phyloP scores from a whole-genome alignment of 1,140 invertebrate species.

The Hylaeus volcanicus region DNA sequence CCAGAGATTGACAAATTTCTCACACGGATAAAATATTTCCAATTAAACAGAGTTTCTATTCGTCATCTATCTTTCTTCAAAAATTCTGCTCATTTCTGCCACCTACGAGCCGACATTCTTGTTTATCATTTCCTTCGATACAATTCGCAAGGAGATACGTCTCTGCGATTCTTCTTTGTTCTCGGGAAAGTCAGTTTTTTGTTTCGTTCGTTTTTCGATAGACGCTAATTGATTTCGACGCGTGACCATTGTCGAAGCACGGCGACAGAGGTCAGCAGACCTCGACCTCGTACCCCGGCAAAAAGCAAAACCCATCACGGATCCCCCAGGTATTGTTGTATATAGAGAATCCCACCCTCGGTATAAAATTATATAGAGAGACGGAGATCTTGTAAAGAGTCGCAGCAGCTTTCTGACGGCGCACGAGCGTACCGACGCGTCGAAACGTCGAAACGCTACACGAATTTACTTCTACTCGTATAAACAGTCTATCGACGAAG shows the following conservation, averaged over 20 bases:
- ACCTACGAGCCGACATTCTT: too few relatives aligned
- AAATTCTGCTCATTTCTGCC: neutral
- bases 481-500: neutral
- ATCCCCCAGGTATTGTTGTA: slow-evolving; percentile 36
- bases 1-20: neutral
- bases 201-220: neutral
- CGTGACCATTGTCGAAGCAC: neutral
- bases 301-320: slow-evolving; percentile 40
- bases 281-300: slow-evolving; percentile 50
- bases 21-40: too few relatives aligned
- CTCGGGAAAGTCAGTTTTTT: neutral
- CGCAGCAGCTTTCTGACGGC: slow-evolving; percentile 12
- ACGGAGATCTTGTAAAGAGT: slow-evolving; percentile 13
- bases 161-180: neutral
- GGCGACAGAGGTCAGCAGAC: slow-evolving; percentile 44
- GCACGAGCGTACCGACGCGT: slow-evolving; percentile 33
- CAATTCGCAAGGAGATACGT: neutral
- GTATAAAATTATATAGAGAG: slow-evolving; percentile 17
- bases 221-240: slow-evolving; percentile 9
- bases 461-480: slow-evolving; percentile 32
- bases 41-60: too few relatives aligned
- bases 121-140: neutral
- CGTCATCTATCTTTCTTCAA: neutral
- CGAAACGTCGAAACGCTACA: neutral
- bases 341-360: slow-evolving; percentile 14